Evolutionary conservation across 2,113 vertebrate genomes (phyloP), one percentile per base, ranked within the genome.

Genomic region (Sinocyclocheilus grahami): DNA sequence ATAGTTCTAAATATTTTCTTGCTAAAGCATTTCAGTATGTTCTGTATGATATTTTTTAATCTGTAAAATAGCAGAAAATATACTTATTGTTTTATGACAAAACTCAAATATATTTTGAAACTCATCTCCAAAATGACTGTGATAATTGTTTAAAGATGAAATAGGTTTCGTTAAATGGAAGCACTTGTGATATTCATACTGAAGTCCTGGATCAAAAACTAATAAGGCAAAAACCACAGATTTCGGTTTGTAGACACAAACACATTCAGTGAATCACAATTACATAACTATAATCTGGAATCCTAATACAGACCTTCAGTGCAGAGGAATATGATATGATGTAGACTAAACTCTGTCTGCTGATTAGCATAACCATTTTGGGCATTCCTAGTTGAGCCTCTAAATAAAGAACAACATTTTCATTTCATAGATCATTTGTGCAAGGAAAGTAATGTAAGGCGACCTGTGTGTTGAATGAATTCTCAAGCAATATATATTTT

Each of bases 141-240:
- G 51, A 58, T 46, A 62, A 24, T 63, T 22, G 13, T 37, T 80
- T 27, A 71, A 83, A 71, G n/a, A 83, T 83, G 65, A 65, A 14
- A 37, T 22, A 39, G 65, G 30, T 81, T 81, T 81, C 14, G 22
- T 72, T 71, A 12, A 82, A 72, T 72, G 81, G 81, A 83, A 83
- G 81, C 81, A 83, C 81, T 83, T 83, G 80, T 67, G 81, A 83
- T 42, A 42, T 42, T 82, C 10, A 11, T 55, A 83, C 67, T 72
- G 27, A 72, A 83, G 30, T 72, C 81, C 81, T 83, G 65, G 55
- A 83, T 72, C 30, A 39, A 80, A 33, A 81, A 72, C 65, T 55
- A 72, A 72, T 83, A 83, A 83, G 81, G 81, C 81, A 55, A 72
- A 55, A 83, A 83, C 65, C 81, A 83, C 65, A 71, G 65, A 55